phyloP scores from a whole-genome alignment of 2,113 vertebrate genomes.

The Lagenorhynchus albirostris region DNA sequence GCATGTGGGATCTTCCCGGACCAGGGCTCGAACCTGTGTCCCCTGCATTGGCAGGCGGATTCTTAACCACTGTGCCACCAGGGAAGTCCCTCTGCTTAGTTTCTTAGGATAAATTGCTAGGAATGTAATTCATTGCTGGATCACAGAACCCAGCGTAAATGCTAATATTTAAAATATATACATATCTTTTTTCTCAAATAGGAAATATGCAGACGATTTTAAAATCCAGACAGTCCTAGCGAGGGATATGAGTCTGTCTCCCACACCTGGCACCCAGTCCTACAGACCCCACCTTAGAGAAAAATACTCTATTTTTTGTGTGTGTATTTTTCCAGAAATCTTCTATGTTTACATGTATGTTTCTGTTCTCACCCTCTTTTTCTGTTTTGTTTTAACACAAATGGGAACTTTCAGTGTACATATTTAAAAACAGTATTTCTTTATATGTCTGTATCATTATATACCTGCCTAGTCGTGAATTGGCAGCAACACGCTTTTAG shows the following conservation, averaged over 20 bases:
- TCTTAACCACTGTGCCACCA: too few species aligned
- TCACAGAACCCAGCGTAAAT: not conserved
- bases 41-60: too few species aligned
- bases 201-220: not conserved
- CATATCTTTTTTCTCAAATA: not conserved
- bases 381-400: not conserved
- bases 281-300: not conserved
- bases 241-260: not conserved
- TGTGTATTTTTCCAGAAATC: constrained; percentile 8
- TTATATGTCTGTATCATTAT: not conserved
- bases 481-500: not conserved
- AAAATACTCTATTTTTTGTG: not conserved
- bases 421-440: not conserved
- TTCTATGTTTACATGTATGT: not conserved
- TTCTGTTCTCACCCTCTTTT: not conserved
- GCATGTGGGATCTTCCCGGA: too few species aligned
- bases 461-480: rapidly evolving
- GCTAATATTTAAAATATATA: not conserved
- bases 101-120: not conserved
- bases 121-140: not conserved
- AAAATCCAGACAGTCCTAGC: not conserved
- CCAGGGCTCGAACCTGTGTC: too few species aligned
- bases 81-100: not conserved
- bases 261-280: not conserved
- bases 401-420: not conserved